Percentiles rank a stretch among this genome's conserved stretches.
phyloP scores from a whole-genome alignment of 1,140 invertebrate species.

The Halyomorpha halys region DNA sequence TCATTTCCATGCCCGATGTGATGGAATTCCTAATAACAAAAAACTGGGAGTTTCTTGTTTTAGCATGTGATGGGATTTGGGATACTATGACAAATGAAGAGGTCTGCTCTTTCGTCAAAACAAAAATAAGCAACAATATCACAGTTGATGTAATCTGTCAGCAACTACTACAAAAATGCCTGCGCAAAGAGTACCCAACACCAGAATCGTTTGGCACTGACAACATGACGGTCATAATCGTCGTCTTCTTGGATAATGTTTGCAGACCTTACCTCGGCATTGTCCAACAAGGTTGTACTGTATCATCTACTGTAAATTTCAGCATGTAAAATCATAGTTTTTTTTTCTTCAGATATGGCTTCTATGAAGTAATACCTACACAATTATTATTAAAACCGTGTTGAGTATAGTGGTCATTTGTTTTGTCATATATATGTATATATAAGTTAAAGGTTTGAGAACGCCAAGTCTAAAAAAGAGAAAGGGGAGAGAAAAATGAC shows the following conservation, averaged over 20 bases:
- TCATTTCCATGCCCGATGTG: constrained; percentile 72
- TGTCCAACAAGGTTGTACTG: too few relatives aligned
- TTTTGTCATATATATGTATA: too few relatives aligned
- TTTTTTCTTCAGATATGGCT: too few relatives aligned
- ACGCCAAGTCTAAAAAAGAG: too few relatives aligned
- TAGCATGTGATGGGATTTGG: constrained; percentile 99
- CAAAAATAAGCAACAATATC: constrained; percentile 63
- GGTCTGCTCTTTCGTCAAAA: constrained; percentile 82
- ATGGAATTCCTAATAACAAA: constrained; percentile 65
- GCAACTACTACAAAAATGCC: constrained; percentile 85
- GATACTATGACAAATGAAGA: constrained; percentile 89
- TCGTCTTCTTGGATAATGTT: constrained; percentile 34
- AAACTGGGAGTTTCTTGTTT: constrained; percentile 91
- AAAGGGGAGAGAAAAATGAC: too few relatives aligned
- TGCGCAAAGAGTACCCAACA: constrained; percentile 90
- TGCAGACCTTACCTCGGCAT: too few relatives aligned
- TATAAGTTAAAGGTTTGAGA: too few relatives aligned
- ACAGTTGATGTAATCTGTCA: constrained; percentile 94
- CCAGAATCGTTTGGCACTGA: constrained; percentile 69
- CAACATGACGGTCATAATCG: constrained; percentile 93
- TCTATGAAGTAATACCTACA: too few relatives aligned
- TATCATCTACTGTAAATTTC: too few relatives aligned
- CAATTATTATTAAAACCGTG: too few relatives aligned
- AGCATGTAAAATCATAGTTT: too few relatives aligned
- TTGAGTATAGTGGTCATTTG: too few relatives aligned